Evolutionary conservation across 37 sponge, comb jelly and placozoan genomes (phyloP), one percentile per base, ranked within the genome.

Genomic region (Beroe ovata): DNA sequence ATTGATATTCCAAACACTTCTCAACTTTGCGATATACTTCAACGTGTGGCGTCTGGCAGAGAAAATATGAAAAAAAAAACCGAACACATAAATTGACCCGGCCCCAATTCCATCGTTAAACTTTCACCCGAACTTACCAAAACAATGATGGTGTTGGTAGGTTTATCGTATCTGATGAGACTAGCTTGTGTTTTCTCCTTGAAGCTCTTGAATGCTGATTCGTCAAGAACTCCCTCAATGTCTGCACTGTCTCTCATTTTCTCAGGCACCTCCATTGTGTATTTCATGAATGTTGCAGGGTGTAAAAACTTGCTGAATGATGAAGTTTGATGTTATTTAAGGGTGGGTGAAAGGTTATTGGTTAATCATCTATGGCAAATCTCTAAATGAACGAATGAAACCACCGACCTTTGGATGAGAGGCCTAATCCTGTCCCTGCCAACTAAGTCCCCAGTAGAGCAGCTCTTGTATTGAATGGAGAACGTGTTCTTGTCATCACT

Each of bases 361-460:
- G n/a, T n/a, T n/a, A n/a, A n/a, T n/a, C n/a, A n/a, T n/a, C 59
- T 58, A n/a, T 58, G 59, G 11, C 59, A 58, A 58, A 11, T 19
- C 11, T 19, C 11, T 58, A 58, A 58, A 58, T 11, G 16, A 18
- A 58, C 18, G 59, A 19, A 58, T 19, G 11, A 58, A 19, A 19
- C 63, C 28, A 62, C 63, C 29, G 28, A 77, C 84, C 84, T 42
- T 26, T 77, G 42, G 28, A 36, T 77, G 11, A 77, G 47, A 14
- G 84, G 84, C 23, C 84, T 30, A 25, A 77, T 77, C 84, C 84
- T 39, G 47, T 77, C 84, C 8, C 84, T 30, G 1, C 84, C 84
- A 11, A 77, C 84, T 16, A 77, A 4, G 23, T 77, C 84, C 8
- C 54, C 54, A 32, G 69, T 30, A 6, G 25, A 66, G 54, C 38